Conservation (phyloP, 2,888 invertebrate genomes). For the Noctuana brunneofusca region DNA sequence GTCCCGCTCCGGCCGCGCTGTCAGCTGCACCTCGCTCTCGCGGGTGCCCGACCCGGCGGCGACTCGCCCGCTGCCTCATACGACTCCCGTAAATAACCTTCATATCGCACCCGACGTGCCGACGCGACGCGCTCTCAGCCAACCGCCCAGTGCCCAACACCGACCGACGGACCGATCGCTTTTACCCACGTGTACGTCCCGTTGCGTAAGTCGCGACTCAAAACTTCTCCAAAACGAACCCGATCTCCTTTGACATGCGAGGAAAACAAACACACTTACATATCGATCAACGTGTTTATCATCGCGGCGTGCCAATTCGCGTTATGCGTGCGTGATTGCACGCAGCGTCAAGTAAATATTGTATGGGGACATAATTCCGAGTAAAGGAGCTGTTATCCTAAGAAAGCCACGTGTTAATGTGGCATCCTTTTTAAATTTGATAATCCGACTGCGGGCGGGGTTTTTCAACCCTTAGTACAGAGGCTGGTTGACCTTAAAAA, state of each 20-base stretch:
- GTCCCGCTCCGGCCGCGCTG: slow-evolving; percentile 78
- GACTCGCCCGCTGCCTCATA: slow-evolving; percentile 66
- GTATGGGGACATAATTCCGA: slow-evolving; percentile 41
- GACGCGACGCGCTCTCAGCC: slow-evolving; percentile 36
- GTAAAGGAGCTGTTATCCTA: no score
- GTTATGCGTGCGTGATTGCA: slow-evolving; percentile 50
- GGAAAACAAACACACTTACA: slow-evolving; percentile 65
- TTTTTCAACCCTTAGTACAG: slow-evolving; percentile 64
- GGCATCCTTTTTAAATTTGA: slow-evolving; percentile 55
- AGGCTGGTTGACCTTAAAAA: slow-evolving; percentile 73
- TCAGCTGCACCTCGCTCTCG: slow-evolving; percentile 68
- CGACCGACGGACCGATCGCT: slow-evolving; percentile 28
- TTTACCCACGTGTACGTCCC: slow-evolving; percentile 62
- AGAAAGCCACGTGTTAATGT: no score
- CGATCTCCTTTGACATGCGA: slow-evolving; percentile 72
- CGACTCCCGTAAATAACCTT: slow-evolving; percentile 47
- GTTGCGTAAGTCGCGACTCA: slow-evolving; percentile 71
- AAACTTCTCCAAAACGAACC: slow-evolving; percentile 57
- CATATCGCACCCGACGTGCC: slow-evolving; percentile 38
- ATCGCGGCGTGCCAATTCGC: slow-evolving; percentile 46
- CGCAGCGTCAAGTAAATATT: slow-evolving; percentile 52
- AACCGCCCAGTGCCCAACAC: slow-evolving; percentile 18
- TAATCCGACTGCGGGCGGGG: slow-evolving; percentile 71
- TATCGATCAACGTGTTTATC: slow-evolving; percentile 74
- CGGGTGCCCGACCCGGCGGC: slow-evolving; percentile 69